Percentiles rank a stretch among this genome's conserved stretches.
Evolutionary conservation across 1,140 invertebrate genomes (phyloP).

Genomic region (Melipona quadrifasciata): DNA sequence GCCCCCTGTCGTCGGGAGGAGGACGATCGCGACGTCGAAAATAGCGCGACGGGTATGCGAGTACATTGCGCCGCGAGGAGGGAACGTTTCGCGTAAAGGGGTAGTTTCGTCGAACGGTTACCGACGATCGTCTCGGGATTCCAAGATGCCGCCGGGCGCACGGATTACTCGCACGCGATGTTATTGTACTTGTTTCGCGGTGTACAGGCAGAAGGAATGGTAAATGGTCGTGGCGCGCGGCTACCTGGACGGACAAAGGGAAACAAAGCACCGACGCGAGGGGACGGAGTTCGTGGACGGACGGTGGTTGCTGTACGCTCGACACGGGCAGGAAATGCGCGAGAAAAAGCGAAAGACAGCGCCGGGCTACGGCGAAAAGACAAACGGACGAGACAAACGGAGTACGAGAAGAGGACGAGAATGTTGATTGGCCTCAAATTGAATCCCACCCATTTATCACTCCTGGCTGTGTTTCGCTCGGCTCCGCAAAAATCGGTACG

Average conservation of each 20-base stretch:
- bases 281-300: not conserved
- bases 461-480: conserved; percentile 46
- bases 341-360: conserved; percentile 70
- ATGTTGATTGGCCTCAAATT: conserved; percentile 80
- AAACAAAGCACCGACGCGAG: not conserved
- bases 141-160: conserved; percentile 10
- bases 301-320: conserved; percentile 32
- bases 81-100: conserved; percentile 3
- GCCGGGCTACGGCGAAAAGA: conserved; percentile 56
- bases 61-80: not conserved
- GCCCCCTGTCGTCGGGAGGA: not conserved
- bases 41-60: conserved; percentile 30
- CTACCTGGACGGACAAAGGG: not conserved
- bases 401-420: conserved; percentile 70
- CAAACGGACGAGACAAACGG: conserved; percentile 59
- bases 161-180: conserved; percentile 42
- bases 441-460: conserved; percentile 78
- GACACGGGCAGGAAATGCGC: conserved; percentile 64
- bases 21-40: conserved; percentile 19
- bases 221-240: conserved; percentile 13
- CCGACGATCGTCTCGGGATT: conserved; percentile 28
- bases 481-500: conserved; percentile 64
- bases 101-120: not conserved
- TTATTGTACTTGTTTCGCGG: conserved; percentile 53
- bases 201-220: conserved; percentile 5